Evolutionary conservation across 2,797 vertebrate genomes (phyloP).

Genomic region (Adelosebastes latens): DNA sequence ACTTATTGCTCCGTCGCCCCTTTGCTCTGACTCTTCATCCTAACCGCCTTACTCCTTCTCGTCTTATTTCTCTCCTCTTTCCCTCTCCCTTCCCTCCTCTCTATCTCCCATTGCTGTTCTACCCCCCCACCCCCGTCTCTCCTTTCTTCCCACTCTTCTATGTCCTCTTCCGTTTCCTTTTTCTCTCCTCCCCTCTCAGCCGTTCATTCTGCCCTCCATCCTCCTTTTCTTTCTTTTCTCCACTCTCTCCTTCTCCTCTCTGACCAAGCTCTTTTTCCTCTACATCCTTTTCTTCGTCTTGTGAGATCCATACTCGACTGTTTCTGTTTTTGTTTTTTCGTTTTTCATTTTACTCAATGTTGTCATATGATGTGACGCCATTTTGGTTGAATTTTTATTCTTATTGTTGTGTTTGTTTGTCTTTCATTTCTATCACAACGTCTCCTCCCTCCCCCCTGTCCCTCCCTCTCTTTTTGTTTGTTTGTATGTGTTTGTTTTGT

Average conservation of each 20-base stretch:
- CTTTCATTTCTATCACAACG: constrained; percentile 53
- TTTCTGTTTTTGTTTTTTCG: constrained; percentile 22
- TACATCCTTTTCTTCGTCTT: constrained; percentile 93
- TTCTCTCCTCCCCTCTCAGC: constrained; percentile 73
- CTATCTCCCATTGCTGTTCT: constrained; percentile 6
- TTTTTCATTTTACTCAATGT: constrained; percentile 70
- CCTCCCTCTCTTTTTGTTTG: constrained; percentile 64
- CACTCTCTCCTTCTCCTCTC: constrained; percentile 86
- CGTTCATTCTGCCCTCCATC: constrained; percentile 86
- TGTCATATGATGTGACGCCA: constrained; percentile 73
- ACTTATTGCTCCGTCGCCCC: constrained; percentile 19
- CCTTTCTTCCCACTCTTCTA: constrained; percentile 60
- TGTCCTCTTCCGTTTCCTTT: constrained; percentile 66
- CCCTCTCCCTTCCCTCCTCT: constrained; percentile 21
- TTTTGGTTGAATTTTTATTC: constrained; percentile 80
- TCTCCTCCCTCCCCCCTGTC: constrained; percentile 63
- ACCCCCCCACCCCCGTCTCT: background rate
- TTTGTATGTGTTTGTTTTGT: constrained; percentile 67
- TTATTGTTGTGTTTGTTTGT: constrained; percentile 78
- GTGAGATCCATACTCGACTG: constrained; percentile 79
- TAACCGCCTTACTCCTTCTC: constrained; percentile 62
- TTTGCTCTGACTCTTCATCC: constrained; percentile 58
- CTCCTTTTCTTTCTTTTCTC: constrained; percentile 89
- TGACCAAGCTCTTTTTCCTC: constrained; percentile 91
- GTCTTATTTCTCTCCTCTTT: constrained; percentile 21